These are phyloP conservation scores for Glossophaga mutica DNA, from an alignment of 2,797 vertebrate genomes.

Conservation along the genomic window DNA sequence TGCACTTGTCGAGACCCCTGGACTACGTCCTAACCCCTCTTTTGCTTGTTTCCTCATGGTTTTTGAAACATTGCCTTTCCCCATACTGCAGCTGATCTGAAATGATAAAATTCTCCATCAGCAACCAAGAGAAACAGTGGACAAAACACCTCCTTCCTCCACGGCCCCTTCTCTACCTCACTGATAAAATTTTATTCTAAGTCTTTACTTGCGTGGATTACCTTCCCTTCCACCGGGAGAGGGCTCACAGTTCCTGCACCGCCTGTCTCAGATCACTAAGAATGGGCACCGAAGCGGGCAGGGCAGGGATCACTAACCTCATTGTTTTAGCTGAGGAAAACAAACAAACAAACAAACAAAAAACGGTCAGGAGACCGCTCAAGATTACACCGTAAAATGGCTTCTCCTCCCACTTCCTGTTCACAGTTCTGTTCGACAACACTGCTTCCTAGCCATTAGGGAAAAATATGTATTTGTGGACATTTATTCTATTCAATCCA, in stretches of 20 bases:
- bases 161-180: neutral
- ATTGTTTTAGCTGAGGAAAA: conserved; percentile 21
- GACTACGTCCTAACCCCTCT: neutral
- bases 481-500: neutral
- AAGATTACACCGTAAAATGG: neutral
- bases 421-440: neutral
- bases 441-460: neutral
- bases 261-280: neutral
- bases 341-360: too few species aligned
- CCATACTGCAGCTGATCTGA: neutral
- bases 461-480: neutral
- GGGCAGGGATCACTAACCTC: neutral
- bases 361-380: neutral
- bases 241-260: neutral
- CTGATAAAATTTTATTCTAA: neutral
- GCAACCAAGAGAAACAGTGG: conserved; percentile 19
- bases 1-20: neutral
- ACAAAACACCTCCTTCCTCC: conserved; percentile 11
- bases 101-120: conserved; percentile 37
- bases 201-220: neutral
- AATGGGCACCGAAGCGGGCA: neutral
- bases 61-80: conserved; percentile 6
- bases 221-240: neutral
- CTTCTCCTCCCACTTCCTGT: neutral
- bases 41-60: conserved; percentile 12